Evolutionary conservation across 2,888 invertebrate species (phyloP), one percentile per base, ranked within the genome.

Genomic region (Heliconius cydno): DNA sequence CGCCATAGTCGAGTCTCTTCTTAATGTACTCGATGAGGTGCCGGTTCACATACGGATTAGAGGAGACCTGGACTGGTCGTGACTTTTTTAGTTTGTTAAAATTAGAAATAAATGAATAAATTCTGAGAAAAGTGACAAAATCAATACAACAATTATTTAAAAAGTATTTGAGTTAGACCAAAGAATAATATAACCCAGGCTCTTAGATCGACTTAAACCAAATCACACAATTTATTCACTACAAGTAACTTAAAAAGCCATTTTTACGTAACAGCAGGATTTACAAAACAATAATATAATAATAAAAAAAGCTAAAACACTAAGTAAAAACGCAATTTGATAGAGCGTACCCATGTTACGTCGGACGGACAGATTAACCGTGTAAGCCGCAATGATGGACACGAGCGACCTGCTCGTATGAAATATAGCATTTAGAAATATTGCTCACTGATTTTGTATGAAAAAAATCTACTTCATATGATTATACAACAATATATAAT

Each of bases 301-400:
- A 68, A 34, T 34, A 73, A 60, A 73, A n/a, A 60, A 73, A 25
- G n/a, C 57, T 22, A 34, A 73, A 34, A 9, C 73, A 60, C 25
- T 72, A 38, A 28, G 41, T 34, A 87, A 86, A 86, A 84, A 84
- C 86, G 84, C 86, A 86, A 88, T 88, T 86, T 86, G 85, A 86
- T 85, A 85, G 84, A 81, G 86, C 87, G 84, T 83, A 87, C 87
- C 87, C 87, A 84, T 84, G 87, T 88, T 85, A 88, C 83, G 83
- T 81, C 83, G 77, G 87, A 88, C 88, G 86, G 90, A 90, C 90
- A 88, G 91, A 91, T 90, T 91, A 91, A 88, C 88, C 85, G 83
- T 84, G 82, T 85, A 85, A 87, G 84, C 84, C 85, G 82, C 87
- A 87, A 86, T 87, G 86, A 87, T 85, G 83, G 75, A 72, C 79